These are phyloP conservation scores for Pachyramphus minor DNA, from an alignment of 2,113 vertebrate genomes.

Conservation along the genomic window DNA sequence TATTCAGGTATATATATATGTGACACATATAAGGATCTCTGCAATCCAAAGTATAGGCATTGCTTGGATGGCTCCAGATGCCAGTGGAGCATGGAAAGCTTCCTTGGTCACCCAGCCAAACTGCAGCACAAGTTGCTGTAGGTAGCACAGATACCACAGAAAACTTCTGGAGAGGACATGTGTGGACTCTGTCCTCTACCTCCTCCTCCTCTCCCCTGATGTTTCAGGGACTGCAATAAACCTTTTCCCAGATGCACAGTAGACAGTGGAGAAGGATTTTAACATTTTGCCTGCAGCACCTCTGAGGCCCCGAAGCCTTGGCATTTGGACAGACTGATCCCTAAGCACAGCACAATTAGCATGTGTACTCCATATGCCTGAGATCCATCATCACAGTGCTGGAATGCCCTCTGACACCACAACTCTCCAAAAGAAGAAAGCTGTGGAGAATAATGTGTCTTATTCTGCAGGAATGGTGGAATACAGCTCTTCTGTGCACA, in stretches of 20 bases:
- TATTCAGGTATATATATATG: background rate
- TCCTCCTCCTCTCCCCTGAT: background rate
- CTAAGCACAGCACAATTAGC: constrained; percentile 24
- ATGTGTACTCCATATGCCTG: constrained; percentile 50
- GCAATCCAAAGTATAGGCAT: background rate
- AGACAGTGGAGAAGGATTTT: background rate
- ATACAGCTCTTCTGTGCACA: background rate
- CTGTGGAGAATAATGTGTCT: background rate
- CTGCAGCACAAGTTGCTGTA: background rate
- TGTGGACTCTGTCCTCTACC: background rate
- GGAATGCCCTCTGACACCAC: constrained; percentile 10
- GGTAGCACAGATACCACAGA: background rate
- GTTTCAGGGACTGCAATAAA: background rate
- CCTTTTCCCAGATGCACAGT: background rate
- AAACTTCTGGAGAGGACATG: rapidly evolving
- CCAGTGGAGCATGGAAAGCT: background rate
- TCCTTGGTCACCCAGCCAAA: background rate
- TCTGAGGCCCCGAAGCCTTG: constrained; percentile 21
- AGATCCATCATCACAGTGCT: background rate
- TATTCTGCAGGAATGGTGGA: background rate
- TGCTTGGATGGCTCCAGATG: background rate
- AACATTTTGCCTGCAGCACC: constrained; percentile 51
- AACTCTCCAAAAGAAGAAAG: background rate
- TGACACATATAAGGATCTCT: background rate
- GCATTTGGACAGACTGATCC: constrained; percentile 36